A percentile compares a stretch with the other conserved stretches of the same genome.
These are phyloP conservation scores for Lycaena phlaeas DNA, from an alignment of 2,888 invertebrate genomes.

Conservation along the genomic window DNA sequence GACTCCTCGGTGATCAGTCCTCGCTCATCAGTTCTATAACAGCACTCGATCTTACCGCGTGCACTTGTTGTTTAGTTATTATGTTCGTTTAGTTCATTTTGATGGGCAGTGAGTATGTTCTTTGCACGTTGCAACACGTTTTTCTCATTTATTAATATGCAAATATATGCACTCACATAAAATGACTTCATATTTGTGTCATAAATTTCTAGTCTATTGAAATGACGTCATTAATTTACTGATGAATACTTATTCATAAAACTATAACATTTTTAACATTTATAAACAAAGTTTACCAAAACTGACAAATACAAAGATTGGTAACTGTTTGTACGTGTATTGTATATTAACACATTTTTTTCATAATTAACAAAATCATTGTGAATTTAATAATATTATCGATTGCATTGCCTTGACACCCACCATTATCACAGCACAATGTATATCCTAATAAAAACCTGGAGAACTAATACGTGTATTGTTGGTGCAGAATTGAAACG, in stretches of 20 bases:
- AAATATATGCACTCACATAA: neutral
- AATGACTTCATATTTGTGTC: neutral
- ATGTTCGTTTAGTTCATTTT: neutral
- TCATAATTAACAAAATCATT: too few species aligned
- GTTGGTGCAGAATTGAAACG: constrained; percentile 54
- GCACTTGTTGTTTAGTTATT: constrained; percentile 1
- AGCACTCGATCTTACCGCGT: neutral
- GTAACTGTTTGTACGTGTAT: neutral
- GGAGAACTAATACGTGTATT: too few species aligned
- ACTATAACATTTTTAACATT: too few species aligned
- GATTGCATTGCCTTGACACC: too few species aligned
- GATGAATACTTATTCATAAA: too few species aligned
- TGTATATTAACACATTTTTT: neutral
- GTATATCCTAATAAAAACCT: too few species aligned
- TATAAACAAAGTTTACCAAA: too few species aligned
- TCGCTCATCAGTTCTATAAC: neutral
- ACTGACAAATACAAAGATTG: neutral
- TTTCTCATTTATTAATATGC: neutral
- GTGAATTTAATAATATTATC: too few species aligned
- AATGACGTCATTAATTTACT: too few species aligned
- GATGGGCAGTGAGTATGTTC: constrained; percentile 10
- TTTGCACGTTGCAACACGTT: neutral
- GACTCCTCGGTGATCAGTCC: neutral
- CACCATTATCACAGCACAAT: too few species aligned
- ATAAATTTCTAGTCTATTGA: too few species aligned